A percentile compares a stretch with the other conserved stretches of the same genome.
Evolutionary conservation across 64 coral and sea anemone genomes (phyloP).

Genomic region (Montipora foliosa): DNA sequence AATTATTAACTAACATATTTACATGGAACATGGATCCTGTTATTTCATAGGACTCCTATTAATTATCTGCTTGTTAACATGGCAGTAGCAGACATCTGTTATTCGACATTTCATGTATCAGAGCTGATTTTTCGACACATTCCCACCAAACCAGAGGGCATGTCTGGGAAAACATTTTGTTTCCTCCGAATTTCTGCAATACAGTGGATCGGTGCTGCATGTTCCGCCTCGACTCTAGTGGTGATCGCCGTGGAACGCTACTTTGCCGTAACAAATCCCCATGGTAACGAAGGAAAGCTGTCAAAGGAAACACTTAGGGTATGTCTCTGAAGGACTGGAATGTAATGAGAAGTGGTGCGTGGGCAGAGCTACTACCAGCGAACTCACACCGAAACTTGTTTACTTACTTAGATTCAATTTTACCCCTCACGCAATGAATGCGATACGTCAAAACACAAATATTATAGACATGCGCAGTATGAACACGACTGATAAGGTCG

Average conservation of each 20-base stretch:
- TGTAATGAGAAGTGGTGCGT: neutral
- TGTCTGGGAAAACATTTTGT: neutral
- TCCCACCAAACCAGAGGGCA: neutral
- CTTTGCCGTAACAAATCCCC: neutral
- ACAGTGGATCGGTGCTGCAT: neutral
- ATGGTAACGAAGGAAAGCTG: neutral
- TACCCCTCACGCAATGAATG: no score
- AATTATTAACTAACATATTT: neutral
- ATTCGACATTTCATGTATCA: neutral
- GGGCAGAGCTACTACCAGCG: no score
- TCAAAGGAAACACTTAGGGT: neutral
- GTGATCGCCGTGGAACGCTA: conserved; percentile 4
- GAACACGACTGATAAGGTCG: no score
- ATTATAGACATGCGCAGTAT: no score
- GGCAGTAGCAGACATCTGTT: neutral
- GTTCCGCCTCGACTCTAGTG: neutral
- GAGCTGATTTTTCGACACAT: neutral
- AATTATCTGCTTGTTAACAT: conserved; percentile 19
- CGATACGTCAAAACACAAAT: no score
- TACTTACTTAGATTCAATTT: no score
- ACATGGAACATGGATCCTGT: neutral
- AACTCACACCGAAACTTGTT: no score
- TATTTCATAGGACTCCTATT: neutral
- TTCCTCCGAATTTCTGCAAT: neutral
- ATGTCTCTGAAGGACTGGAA: neutral